These are phyloP conservation scores for Bovichtus diacanthus DNA, from an alignment of 2,797 vertebrate genomes.

Conservation along the genomic window DNA sequence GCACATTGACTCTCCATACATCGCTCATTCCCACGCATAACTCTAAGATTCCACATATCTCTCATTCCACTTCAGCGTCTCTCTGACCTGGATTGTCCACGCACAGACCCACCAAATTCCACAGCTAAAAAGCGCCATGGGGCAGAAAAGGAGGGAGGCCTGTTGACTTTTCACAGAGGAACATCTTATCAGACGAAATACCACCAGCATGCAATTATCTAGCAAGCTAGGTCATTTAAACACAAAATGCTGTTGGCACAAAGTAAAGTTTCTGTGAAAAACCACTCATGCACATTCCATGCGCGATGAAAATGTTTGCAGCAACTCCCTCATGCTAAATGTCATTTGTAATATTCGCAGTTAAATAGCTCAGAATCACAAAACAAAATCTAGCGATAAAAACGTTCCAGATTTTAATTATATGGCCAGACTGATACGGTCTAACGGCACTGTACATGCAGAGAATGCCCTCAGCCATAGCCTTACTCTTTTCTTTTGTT, in stretches of 20 bases:
- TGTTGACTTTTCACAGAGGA: conserved; percentile 39
- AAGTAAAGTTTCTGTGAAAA: conserved; percentile 24
- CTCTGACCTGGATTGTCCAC: conserved; percentile 54
- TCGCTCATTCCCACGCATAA: conserved; percentile 16
- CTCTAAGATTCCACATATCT: conserved; percentile 46
- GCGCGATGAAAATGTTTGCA: conserved; percentile 5
- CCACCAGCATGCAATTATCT: conserved; percentile 46
- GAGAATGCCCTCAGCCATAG: conserved; percentile 27
- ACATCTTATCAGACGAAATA: conserved; percentile 68
- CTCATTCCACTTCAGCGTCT: conserved; percentile 53
- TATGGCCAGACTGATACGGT: background rate
- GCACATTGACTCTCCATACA: conserved; percentile 4
- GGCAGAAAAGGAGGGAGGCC: conserved; percentile 53
- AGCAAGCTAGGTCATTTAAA: conserved; percentile 38
- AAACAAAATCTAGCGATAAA: conserved; percentile 5
- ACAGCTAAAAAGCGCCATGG: conserved; percentile 66
- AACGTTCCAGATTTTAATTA: conserved; percentile 23
- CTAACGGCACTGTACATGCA: conserved; percentile 17
- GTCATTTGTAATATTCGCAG: background rate
- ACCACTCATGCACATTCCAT: conserved; percentile 14
- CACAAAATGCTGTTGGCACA: conserved; percentile 13
- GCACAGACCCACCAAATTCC: conserved; percentile 66
- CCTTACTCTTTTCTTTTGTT: conserved; percentile 52
- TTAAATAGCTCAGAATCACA: conserved; percentile 28
- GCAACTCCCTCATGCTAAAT: background rate